Percentiles rank a stretch among this genome's conserved stretches.
Evolutionary conservation across 2,888 invertebrate genomes (phyloP).

Genomic region (Ophioninae sp.): DNA sequence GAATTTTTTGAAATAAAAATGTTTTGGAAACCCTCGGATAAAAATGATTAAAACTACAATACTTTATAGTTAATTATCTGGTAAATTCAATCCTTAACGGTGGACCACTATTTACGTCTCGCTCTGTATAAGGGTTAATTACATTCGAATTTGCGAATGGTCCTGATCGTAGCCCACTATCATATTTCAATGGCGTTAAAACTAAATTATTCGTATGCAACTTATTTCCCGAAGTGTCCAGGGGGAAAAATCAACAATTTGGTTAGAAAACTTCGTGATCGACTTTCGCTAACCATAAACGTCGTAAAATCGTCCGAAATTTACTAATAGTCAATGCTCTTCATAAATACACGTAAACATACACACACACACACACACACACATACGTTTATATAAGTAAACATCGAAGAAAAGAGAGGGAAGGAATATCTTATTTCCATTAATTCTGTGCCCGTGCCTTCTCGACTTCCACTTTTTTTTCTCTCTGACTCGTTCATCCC

Average conservation of each 20-base stretch:
- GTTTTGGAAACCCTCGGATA: too few relatives aligned
- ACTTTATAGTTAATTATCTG: too few relatives aligned
- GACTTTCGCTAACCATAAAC: not conserved
- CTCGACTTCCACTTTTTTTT: conserved; percentile 37
- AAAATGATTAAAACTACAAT: too few relatives aligned
- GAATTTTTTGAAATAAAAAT: too few relatives aligned
- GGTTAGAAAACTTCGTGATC: not conserved
- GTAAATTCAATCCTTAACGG: too few relatives aligned
- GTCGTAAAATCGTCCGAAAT: too few relatives aligned
- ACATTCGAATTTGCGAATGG: not conserved
- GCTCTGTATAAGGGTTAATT: not conserved
- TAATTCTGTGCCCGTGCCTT: conserved; percentile 49
- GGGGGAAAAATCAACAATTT: too few relatives aligned
- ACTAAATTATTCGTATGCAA: not conserved
- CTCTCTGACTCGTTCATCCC: conserved; percentile 39
- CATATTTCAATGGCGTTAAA: not conserved
- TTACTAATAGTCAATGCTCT: not conserved
- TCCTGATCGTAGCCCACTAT: not conserved
- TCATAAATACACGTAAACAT: not conserved
- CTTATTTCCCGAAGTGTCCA: too few relatives aligned
- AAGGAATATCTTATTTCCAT: conserved; percentile 53
- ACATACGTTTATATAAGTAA: not conserved
- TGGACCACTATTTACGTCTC: too few relatives aligned
- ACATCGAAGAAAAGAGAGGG: conserved; percentile 21
- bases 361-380: not conserved